phyloP scores from a whole-genome alignment of 2,888 invertebrate species.

The Ferrisia virgata region DNA sequence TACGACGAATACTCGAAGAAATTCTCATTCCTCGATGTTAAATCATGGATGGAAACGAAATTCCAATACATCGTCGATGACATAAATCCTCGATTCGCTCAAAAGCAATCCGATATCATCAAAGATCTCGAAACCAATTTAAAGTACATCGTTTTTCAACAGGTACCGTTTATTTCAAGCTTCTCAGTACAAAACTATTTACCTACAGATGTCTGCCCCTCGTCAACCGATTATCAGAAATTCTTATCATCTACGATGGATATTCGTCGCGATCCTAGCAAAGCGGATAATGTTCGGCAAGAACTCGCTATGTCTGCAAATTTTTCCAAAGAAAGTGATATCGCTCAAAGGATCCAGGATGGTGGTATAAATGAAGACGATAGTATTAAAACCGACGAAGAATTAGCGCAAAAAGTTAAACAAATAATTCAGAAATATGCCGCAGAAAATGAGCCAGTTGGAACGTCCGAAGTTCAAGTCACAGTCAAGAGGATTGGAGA shows the following conservation, averaged over 20 bases:
- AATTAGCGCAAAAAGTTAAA: neutral
- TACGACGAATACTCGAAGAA: neutral
- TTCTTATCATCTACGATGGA: neutral
- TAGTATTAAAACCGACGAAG: neutral
- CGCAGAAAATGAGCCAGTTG: neutral
- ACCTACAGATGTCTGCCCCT: conserved; percentile 24
- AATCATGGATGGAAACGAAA: conserved; percentile 3
- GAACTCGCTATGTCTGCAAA: neutral
- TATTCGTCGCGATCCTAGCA: neutral
- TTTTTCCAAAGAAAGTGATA: neutral
- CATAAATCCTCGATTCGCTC: neutral
- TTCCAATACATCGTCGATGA: conserved; percentile 16
- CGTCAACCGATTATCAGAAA: neutral
- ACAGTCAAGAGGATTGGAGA: neutral
- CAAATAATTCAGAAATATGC: neutral
- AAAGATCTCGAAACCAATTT: conserved; percentile 89
- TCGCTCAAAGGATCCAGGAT: neutral
- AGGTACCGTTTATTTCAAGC: conserved; percentile 20
- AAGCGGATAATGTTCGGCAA: neutral
- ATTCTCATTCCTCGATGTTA: neutral
- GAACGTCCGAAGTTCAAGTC: neutral
- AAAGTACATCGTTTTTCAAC: conserved; percentile 52
- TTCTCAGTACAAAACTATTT: conserved; percentile 33
- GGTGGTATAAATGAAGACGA: neutral
- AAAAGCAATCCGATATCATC: conserved; percentile 77